Percentiles rank a stretch among this genome's conserved stretches.
Evolutionary conservation across 1,140 invertebrate genomes (phyloP).

Genomic region (Sycophaga agraensis): DNA sequence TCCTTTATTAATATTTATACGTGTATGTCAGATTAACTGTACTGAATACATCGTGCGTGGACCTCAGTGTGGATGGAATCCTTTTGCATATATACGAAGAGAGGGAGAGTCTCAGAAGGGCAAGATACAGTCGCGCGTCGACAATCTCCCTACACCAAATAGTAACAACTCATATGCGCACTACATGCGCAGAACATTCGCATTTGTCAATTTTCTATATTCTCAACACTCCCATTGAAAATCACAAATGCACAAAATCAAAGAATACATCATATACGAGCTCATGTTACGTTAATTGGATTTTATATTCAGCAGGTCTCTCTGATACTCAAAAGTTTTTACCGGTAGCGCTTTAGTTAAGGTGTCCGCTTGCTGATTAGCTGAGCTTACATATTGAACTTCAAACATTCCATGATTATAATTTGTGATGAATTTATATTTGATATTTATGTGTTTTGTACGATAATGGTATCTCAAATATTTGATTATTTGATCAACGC

Average conservation of each 20-base stretch:
- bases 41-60: too few relatives aligned
- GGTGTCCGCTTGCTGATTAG: constrained; percentile 14
- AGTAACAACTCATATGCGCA: too few relatives aligned
- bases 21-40: too few relatives aligned
- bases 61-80: too few relatives aligned
- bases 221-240: not conserved
- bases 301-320: not conserved
- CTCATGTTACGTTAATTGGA: not conserved
- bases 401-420: constrained; percentile 23
- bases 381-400: constrained; percentile 27
- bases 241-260: not conserved
- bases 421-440: constrained; percentile 36
- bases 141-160: too few relatives aligned
- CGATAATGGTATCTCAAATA: constrained; percentile 22
- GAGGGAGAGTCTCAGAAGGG: too few relatives aligned
- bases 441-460: constrained; percentile 40
- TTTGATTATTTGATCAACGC: constrained; percentile 23
- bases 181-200: too few relatives aligned
- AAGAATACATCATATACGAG: not conserved
- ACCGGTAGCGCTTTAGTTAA: constrained; percentile 18
- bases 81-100: too few relatives aligned
- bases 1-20: too few relatives aligned
- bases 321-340: not conserved
- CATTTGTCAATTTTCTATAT: too few relatives aligned
- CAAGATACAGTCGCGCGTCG: too few relatives aligned